Percentiles rank a stretch among this genome's conserved stretches.
Evolutionary conservation across 1,140 invertebrate genomes (phyloP).

Genomic region (Daktulosphaira vitifoliae): DNA sequence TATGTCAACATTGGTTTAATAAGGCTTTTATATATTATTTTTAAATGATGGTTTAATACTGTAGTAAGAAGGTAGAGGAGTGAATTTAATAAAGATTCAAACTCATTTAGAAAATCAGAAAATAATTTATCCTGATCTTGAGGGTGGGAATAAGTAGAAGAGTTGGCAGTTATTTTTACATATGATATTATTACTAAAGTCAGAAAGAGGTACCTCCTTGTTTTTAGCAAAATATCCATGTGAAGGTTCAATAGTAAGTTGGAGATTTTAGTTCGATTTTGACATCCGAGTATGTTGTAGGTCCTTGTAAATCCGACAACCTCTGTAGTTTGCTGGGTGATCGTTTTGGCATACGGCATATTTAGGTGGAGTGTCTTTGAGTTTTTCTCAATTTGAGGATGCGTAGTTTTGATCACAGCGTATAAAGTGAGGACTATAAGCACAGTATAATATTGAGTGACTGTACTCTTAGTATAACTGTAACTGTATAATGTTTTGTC

Average conservation of each 20-base stretch:
- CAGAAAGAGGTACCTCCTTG: too few relatives aligned
- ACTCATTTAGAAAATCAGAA: too few relatives aligned
- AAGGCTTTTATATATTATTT: neutral
- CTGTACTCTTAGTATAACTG: slow-evolving; percentile 42
- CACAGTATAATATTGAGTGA: slow-evolving; percentile 39
- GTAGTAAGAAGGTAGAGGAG: neutral
- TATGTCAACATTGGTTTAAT: too few relatives aligned
- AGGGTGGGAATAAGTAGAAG: too few relatives aligned
- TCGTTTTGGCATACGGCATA: slow-evolving; percentile 41
- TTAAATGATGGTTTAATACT: neutral
- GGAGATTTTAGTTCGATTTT: slow-evolving; percentile 38
- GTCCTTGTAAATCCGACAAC: neutral
- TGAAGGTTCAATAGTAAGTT: neutral
- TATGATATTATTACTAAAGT: too few relatives aligned
- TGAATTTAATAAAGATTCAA: too few relatives aligned
- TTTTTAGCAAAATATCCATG: neutral
- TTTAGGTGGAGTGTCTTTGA: slow-evolving; percentile 39
- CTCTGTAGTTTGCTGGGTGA: slow-evolving; percentile 39
- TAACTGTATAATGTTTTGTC: slow-evolving; percentile 12
- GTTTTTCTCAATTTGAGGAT: slow-evolving; percentile 42
- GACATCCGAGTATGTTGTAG: slow-evolving; percentile 5
- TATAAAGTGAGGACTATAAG: slow-evolving; percentile 38
- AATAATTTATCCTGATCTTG: too few relatives aligned
- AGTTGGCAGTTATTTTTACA: neutral
- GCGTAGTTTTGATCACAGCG: slow-evolving; percentile 42